Conservation (phyloP, 2,888 invertebrate genomes). For the Dexiosoma caninum region DNA sequence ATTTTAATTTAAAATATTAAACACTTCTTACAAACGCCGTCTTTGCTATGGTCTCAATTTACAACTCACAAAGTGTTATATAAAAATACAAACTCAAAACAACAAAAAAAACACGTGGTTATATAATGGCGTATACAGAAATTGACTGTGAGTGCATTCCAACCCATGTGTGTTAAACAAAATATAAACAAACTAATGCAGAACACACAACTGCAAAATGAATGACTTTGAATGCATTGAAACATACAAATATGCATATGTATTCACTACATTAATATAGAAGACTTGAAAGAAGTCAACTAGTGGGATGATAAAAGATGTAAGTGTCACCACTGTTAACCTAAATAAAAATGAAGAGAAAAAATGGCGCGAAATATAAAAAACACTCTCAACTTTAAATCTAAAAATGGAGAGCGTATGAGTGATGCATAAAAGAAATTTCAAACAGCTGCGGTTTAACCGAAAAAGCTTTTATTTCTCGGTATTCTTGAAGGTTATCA, state of each 20-base stretch:
- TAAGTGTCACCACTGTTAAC: no score
- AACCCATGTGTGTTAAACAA: background rate
- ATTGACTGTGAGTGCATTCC: background rate
- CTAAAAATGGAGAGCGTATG: background rate
- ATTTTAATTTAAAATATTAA: no score
- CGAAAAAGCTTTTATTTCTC: background rate
- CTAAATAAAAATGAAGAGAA: background rate
- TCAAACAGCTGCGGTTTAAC: constrained; percentile 12
- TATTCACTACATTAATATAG: no score
- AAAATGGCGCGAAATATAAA: constrained; percentile 53
- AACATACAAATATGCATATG: background rate
- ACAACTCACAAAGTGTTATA: no score
- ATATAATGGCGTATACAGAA: constrained; percentile 47
- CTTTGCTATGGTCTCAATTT: no score
- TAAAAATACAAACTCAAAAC: background rate
- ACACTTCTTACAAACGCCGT: no score
- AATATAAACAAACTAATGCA: background rate
- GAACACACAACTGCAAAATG: background rate
- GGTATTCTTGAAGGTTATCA: background rate
- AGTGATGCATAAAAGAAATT: background rate
- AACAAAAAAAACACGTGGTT: constrained; percentile 52
- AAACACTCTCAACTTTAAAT: background rate
- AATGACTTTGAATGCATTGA: background rate
- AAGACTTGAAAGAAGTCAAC: constrained; percentile 1
- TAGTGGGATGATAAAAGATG: no score